Base-by-base conservation (phyloP, 2,797 vertebrate genomes). In the Chiloscyllium punctatum region DNA sequence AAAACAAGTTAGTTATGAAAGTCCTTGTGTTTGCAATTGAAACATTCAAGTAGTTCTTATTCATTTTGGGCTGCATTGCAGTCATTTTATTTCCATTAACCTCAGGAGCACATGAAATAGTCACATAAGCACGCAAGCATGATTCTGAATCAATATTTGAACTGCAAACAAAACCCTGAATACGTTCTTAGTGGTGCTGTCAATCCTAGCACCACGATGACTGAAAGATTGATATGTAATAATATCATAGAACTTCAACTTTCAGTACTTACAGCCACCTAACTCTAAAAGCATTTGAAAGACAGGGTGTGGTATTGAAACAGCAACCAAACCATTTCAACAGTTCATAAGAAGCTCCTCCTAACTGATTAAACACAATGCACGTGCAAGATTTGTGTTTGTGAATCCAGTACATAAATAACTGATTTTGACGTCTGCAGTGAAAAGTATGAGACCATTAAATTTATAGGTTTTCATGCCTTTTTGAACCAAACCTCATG, bases 131-230 rank as follows among this genome's bases (percentile, higher is more conserved):
- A 51, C 11, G 51, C 71, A 53, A 71, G 48, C 94, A 74, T 62
- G 57, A 62, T 16, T n/a, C 71, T n/a, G 51, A 71, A 69, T 92
- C 48, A 48, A 72, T 95, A n/a, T 95, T 74, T 95, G 48, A 30
- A 51, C 94, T 95, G 42, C 72, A 33, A 95, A n/a, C 37, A 77
- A 77, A 95, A 77, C 30, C 48, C 51, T 95, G 88, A 91, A 33
- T n/a, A 27, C 77, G 8, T 95, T 77, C 94, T 18, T 48, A 37
- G 88, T 91, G 33, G 33, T 53, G 42, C 42, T 51, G 42, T 48
- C 37, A 94, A 94, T 53, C 94, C 71, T 21, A 27, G 4, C 68
- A 48, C 91, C 48, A 23, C 21, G 16, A 51, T 18, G 48, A 77
- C 37, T 8, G 37, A 27, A 27, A 27, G 51, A 90, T 27, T 18